Evolutionary conservation across 30 jellyfish, hydroid and myxozoan genomes (phyloP).

Genomic region (Aurelia aurita complex sp. Pacific): DNA sequence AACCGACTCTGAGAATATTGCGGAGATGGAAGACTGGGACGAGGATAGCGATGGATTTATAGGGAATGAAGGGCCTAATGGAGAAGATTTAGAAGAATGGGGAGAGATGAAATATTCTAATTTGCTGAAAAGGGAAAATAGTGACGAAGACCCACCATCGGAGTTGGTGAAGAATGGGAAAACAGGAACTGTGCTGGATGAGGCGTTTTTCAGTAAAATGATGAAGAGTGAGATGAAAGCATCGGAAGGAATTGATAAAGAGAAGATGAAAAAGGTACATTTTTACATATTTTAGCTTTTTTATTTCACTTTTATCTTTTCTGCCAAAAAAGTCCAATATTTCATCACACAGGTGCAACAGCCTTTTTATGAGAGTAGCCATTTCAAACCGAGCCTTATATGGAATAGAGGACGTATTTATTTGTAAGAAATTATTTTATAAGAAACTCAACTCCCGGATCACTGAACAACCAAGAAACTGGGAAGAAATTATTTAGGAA

Average conservation of each 20-base stretch:
- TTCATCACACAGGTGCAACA: no score
- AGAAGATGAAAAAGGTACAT: slow-evolving; percentile 48
- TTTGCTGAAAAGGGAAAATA: slow-evolving; percentile 12
- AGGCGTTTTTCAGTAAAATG: slow-evolving; percentile 37
- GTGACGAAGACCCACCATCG: slow-evolving; percentile 52
- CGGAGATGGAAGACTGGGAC: neutral
- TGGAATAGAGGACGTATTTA: no score
- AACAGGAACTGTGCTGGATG: slow-evolving; percentile 65
- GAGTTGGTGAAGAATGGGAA: slow-evolving; percentile 59
- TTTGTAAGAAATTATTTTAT: no score
- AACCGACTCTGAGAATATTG: neutral
- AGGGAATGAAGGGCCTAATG: neutral
- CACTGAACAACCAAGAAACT: no score
- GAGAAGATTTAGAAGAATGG: slow-evolving; percentile 1
- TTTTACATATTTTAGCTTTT: neutral
- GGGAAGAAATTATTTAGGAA: no score
- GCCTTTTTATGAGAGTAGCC: no score
- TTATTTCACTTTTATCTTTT: no score
- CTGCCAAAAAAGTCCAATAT: no score
- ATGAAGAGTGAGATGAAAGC: slow-evolving; percentile 41
- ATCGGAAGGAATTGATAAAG: slow-evolving; percentile 46
- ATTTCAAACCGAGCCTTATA: no score
- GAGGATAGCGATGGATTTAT: slow-evolving; percentile 2
- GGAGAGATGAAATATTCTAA: neutral
- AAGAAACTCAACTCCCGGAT: no score